Base-by-base conservation (phyloP, 2,888 invertebrate species). In the Nineta flava region DNA sequence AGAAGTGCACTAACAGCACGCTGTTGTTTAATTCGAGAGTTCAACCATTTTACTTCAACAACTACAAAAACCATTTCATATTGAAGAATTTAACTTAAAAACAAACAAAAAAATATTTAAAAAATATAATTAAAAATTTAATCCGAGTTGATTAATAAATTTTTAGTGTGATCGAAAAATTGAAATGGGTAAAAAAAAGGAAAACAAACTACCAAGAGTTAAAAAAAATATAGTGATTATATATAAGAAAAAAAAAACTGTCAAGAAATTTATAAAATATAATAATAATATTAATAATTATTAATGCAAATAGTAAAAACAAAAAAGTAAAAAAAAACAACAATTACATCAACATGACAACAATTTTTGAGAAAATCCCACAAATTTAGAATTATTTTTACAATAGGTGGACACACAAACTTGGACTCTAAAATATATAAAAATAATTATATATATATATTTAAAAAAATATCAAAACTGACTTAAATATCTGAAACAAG, bases 1-100 rank as follows among this genome's bases (percentile, higher is more conserved):
- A 63, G 86, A 87, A 76, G 84, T 84, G 70, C 84, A 85, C 78
- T 85, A 77, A 71, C 68, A 52, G 47, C 50, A 48, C 43, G 43
- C 49, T 42, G 49, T 26, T 26, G 26, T 45, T 19, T 49, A 44
- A 34, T 17, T 32, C 15, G 10, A 31, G 38, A 47, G 17, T 13
- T 35, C 47, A 51, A 32, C 43, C 38, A 35, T 34, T 49, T 48
- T 35, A 40, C 49, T 46, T 21, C 49, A 19, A 42, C 19, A 19
- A 44, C 38, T 52, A 53, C 51, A 50, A 13, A 15, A 26, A 49
- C 42, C 10, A 38, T 13, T 41, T 19, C 41, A 51, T 13, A 17
- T 34, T 19, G 13, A 34, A 42, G 19, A 50, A 26, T 26, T 26
- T 26, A 26, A 26, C 26, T 26, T 26, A 26, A 26, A 26, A 26